Base-by-base conservation (phyloP, 2,888 invertebrate species). In the Hydropsyche betteni region DNA sequence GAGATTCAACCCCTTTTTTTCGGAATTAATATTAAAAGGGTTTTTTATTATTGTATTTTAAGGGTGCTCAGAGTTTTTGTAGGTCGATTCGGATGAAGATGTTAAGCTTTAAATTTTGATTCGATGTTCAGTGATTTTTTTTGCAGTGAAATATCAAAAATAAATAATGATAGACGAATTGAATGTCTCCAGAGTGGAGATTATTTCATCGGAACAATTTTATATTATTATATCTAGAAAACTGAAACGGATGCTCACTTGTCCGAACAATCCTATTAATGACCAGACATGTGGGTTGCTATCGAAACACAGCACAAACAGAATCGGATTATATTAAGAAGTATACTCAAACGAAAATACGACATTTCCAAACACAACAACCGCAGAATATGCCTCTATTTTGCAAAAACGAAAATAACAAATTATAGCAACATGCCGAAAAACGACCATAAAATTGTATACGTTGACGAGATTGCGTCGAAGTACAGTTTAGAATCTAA, bases 401-500 rank as follows among this genome's bases (percentile, higher is more conserved):
- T 24, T 2, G 1, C 24, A 24, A 24, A 24, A 24, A 24, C 24
- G 24, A 24, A 24, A 24, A 24, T 24, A 24, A 24, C 24, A 24
- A 24, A 24, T 24, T 24, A 24, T 24, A 24, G 24, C 24, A 24
- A 24, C 24, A 24, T 24, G 24, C 24, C 24, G 24, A 24, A 24
- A 24, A 24, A 2, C 24, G 24, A 24, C 24, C 24, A 24, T 24
- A 24, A 51, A 12, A 51, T 51, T n/a, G 51, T 55, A 64, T 64
- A 64, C 36, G 34, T 36, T 64, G 64, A 36, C 16, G 53, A 36
- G 34, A 51, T 52, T 75, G 24, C n/a, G 24, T 34, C 34, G 38
- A 74, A 75, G 68, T 58, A 68, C 72, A 68, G 72, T 74, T 73
- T 53, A 34, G 72, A 78, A 78, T 78, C 74, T 78, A 77, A 76